Conservation (phyloP, 2,797 vertebrate species). For the Hirundo rustica region DNA sequence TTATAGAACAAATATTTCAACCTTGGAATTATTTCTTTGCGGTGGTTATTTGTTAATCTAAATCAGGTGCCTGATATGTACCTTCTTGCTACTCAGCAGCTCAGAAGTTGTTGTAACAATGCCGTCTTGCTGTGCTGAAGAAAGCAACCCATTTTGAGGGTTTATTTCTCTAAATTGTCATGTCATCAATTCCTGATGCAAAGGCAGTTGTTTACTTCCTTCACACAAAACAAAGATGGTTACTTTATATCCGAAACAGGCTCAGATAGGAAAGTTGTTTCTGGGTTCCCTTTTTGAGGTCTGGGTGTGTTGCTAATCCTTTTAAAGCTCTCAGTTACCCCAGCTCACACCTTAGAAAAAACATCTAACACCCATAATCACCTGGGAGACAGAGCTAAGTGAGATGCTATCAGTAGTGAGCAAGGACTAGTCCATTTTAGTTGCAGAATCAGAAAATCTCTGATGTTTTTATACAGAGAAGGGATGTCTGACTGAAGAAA, state of each 20-base stretch:
- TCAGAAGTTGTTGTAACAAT: neutral
- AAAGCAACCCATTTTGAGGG: neutral
- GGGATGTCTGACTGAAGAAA: neutral
- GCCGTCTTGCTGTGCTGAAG: neutral
- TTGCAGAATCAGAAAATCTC: slow-evolving; percentile 36
- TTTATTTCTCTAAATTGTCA: neutral
- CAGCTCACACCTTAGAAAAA: neutral
- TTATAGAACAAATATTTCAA: neutral
- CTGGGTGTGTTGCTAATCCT: neutral
- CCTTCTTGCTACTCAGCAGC: neutral
- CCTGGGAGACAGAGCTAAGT: neutral
- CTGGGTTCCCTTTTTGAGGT: neutral
- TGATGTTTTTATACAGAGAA: neutral
- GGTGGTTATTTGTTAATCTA: neutral
- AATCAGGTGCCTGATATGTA: neutral
- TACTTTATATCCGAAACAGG: neutral
- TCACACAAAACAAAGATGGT: neutral
- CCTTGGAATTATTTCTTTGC: neutral
- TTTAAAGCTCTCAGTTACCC: neutral
- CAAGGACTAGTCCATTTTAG: neutral
- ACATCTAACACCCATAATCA: neutral
- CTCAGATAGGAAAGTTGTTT: neutral
- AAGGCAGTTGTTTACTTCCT: neutral
- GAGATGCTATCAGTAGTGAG: neutral
- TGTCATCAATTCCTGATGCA: neutral